Conservation (phyloP, 2,113 vertebrate genomes). For the Rhea americana region DNA sequence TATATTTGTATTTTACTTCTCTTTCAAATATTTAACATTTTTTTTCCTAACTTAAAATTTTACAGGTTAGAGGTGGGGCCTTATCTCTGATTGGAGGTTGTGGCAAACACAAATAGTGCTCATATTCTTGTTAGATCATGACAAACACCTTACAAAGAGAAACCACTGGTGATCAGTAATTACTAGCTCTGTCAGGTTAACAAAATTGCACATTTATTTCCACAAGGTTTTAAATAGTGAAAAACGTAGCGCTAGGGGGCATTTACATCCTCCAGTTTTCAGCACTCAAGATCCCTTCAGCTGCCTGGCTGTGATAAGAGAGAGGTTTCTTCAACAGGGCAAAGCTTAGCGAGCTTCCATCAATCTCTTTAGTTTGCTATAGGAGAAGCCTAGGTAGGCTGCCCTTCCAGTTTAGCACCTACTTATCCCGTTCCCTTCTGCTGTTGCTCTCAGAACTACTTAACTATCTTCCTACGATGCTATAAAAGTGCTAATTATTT, state of each 20-base stretch:
- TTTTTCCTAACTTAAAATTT: not conserved
- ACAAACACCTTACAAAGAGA: not conserved
- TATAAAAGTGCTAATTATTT: not conserved
- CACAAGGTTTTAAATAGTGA: not conserved
- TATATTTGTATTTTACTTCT: not conserved
- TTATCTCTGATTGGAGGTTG: not conserved
- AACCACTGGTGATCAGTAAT: not conserved
- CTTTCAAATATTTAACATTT: not conserved
- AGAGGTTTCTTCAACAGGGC: not conserved
- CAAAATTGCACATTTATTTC: not conserved
- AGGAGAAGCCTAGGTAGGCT: not conserved
- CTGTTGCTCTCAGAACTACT: not conserved
- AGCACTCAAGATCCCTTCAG: not conserved
- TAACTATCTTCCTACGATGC: not conserved
- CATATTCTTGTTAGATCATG: not conserved
- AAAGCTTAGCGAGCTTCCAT: not conserved
- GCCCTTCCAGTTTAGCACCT: not conserved
- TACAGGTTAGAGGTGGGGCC: not conserved
- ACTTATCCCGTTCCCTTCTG: not conserved
- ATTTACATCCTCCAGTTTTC: not conserved
- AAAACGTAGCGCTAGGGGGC: not conserved
- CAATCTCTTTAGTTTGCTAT: not conserved
- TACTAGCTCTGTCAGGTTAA: not conserved
- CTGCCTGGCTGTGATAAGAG: conserved; percentile 1
- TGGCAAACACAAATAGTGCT: not conserved